phyloP scores from a whole-genome alignment of 2,797 vertebrate species.

The Macrochelys suwanniensis region DNA sequence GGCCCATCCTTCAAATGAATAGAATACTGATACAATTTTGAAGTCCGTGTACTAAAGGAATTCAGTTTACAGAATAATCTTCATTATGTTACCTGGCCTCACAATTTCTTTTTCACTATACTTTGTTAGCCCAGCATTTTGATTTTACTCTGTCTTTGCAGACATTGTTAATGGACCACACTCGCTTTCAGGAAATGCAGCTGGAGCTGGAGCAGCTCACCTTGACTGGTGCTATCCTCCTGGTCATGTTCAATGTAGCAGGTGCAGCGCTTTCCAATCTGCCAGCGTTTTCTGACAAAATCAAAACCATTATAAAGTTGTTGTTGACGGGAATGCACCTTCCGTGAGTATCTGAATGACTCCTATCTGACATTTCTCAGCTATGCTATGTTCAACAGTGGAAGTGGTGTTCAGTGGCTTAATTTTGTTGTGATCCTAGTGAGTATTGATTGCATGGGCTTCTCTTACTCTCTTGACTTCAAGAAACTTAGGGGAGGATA shows the following conservation, averaged over 20 bases:
- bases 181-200: slow-evolving; percentile 93
- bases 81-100: neutral
- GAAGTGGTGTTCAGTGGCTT: accelerated
- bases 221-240: slow-evolving; percentile 87
- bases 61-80: neutral
- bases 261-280: slow-evolving; percentile 86
- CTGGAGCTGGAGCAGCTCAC: slow-evolving; percentile 87
- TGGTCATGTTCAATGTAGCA: slow-evolving; percentile 89
- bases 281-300: slow-evolving; percentile 87
- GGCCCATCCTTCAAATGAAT: neutral
- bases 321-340: slow-evolving; percentile 88
- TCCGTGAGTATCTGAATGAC: slow-evolving; percentile 83
- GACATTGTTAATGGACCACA: slow-evolving; percentile 95
- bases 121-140: neutral
- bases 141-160: slow-evolving; percentile 61
- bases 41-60: neutral
- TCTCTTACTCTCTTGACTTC: neutral
- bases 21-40: neutral
- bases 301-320: slow-evolving; percentile 88
- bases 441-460: neutral
- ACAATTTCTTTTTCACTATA: neutral
- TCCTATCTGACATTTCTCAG: neutral
- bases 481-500: neutral
- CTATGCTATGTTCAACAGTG: neutral
- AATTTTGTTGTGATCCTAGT: neutral